Base-by-base conservation (phyloP, 2,113 vertebrate genomes). In the Hemibagrus wyckioides region DNA sequence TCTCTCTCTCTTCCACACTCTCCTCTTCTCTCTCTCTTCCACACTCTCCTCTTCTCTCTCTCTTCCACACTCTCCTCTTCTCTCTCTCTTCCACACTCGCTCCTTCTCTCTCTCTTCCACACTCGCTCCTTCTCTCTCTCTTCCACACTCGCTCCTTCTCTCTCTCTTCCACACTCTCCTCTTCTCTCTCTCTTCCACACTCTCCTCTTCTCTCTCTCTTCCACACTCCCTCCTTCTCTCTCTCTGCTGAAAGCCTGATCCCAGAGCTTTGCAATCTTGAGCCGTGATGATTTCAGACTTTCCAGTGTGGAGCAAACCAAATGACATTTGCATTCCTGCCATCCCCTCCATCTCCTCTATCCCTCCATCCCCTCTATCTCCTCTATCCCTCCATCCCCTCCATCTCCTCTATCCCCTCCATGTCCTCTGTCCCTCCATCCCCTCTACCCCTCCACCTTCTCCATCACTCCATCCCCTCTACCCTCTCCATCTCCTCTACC, bases 231-330 rank as follows among this genome's bases (percentile, higher is more conserved):
- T 39, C 54, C 30, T 50, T 52, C 84, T 52, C 41, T 54, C 63
- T 7, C 23, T 15, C 61, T 54, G 28, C 57, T 56, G 39, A 41
- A 33, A 75, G 36, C 30, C 3, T 50, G 19, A 87, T 65, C 76
- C 61, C 41, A 63, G n/a, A 81, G 59, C 76, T 85, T 79, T 77
- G 65, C 44, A 57, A 36, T 81, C n/a, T 63, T 33, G 28, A 79
- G 81, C 30, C 1, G 21, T 87, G 91, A 90, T 87, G 91, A 90
- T 92, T 94, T 94, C 92, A 94, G 91, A 93, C 92, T 94, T 94
- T 94, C 90, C 94, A 93, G 92, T 91, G 90, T 44, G 92, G 89
- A 92, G 91, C 91, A 88, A 90, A 93, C 90, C 92, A 93, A 94
- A 89, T 92, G 92, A 91, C 93, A 94, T 93, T 92, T 93, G 93